Evolutionary conservation across 2,888 invertebrate species (phyloP).

Genomic region (Meteorus colon): DNA sequence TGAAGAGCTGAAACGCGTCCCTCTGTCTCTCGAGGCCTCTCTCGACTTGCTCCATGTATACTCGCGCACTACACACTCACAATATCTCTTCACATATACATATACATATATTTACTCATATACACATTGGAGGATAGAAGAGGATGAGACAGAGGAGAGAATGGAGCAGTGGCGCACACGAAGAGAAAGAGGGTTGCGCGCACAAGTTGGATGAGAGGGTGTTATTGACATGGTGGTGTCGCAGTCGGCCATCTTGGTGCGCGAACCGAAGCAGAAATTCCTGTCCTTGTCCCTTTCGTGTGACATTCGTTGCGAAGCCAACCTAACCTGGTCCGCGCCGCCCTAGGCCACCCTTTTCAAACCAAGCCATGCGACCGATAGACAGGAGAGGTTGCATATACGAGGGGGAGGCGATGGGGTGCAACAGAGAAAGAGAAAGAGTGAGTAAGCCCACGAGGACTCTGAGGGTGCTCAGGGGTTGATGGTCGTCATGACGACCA

Average conservation of each 20-base stretch:
- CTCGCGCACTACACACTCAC: background rate
- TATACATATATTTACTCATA: background rate
- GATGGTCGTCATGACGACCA: slow-evolving; percentile 72
- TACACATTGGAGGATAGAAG: slow-evolving; percentile 11
- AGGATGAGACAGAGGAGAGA: slow-evolving; percentile 30
- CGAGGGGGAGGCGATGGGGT: slow-evolving; percentile 9
- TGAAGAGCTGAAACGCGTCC: slow-evolving; percentile 26
- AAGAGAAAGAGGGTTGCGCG: slow-evolving; percentile 31
- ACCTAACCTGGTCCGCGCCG: slow-evolving; percentile 68
- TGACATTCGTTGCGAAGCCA: slow-evolving; percentile 66
- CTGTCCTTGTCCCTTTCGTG: slow-evolving; percentile 69
- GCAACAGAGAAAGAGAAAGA: background rate
- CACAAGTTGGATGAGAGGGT: slow-evolving; percentile 58
- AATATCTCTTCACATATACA: background rate
- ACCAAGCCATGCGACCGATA: slow-evolving; percentile 67
- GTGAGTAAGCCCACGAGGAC: slow-evolving; percentile 32
- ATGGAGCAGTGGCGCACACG: slow-evolving; percentile 26
- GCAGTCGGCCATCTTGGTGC: slow-evolving; percentile 71
- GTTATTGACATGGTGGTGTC: slow-evolving; percentile 73
- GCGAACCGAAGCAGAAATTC: slow-evolving; percentile 38
- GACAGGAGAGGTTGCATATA: slow-evolving; percentile 32
- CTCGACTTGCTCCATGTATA: background rate
- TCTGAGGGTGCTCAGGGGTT: slow-evolving; percentile 70
- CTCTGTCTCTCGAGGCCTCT: slow-evolving; percentile 23
- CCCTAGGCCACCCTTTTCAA: slow-evolving; percentile 70